Conservation (phyloP, 1,140 invertebrate species). For the Drosophila sp. region DNA sequence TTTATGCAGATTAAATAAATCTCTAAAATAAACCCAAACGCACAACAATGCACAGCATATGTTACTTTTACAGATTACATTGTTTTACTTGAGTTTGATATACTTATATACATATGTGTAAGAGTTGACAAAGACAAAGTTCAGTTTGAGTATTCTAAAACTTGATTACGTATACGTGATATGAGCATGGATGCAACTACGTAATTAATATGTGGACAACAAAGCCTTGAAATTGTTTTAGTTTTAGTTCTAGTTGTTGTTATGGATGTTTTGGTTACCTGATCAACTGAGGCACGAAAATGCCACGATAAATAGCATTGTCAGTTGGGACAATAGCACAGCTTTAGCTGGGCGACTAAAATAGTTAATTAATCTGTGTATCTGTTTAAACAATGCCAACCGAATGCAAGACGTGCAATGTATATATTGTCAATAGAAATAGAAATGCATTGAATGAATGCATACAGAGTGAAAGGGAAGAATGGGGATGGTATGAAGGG, state of each 20-base stretch:
- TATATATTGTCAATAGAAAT: slow-evolving; percentile 41
- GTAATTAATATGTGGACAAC: slow-evolving; percentile 34
- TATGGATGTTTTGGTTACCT: slow-evolving; percentile 1
- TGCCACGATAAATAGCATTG: slow-evolving; percentile 35
- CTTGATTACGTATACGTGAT: no score
- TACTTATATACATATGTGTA: not conserved
- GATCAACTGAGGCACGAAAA: slow-evolving; percentile 35
- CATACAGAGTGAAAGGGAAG: not conserved
- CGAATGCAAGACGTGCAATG: slow-evolving; percentile 3
- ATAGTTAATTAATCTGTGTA: slow-evolving; percentile 73
- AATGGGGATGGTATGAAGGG: not conserved
- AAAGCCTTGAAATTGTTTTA: slow-evolving; percentile 1
- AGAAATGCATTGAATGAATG: slow-evolving; percentile 14
- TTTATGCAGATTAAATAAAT: no score
- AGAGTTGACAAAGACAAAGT: not conserved
- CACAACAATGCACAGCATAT: not conserved
- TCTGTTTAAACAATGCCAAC: slow-evolving; percentile 61
- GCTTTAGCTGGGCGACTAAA: slow-evolving; percentile 44
- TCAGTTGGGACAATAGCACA: slow-evolving; percentile 5
- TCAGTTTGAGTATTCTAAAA: not conserved
- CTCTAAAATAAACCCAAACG: no score
- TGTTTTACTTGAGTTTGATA: not conserved
- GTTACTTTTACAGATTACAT: not conserved
- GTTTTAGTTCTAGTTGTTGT: not conserved
- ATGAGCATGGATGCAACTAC: not conserved